Evolutionary conservation across 2,888 invertebrate species (phyloP).

Genomic region (Trisateles emortualis): DNA sequence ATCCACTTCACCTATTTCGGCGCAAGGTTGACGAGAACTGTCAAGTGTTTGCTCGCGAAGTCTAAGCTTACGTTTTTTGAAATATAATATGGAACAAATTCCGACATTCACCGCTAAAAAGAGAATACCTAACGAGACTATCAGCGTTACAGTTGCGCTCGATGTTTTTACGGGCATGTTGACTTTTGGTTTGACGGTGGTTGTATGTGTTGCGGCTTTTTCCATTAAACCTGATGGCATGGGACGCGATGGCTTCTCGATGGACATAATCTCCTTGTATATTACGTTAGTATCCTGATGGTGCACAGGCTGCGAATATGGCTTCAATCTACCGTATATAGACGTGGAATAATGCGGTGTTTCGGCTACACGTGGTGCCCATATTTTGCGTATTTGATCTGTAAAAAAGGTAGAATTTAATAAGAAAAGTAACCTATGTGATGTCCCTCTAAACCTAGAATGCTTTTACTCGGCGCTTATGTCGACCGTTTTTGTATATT

Average conservation of each 20-base stretch:
- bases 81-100: slow-evolving; percentile 89
- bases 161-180: slow-evolving; percentile 82
- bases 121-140: slow-evolving; percentile 89
- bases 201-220: slow-evolving; percentile 56
- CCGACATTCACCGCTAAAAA: slow-evolving; percentile 91
- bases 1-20: slow-evolving; percentile 82
- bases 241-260: slow-evolving; percentile 70
- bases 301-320: slow-evolving; percentile 60
- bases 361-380: slow-evolving; percentile 61
- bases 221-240: slow-evolving; percentile 69
- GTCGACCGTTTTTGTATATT: too few relatives aligned
- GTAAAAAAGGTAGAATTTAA: too few relatives aligned
- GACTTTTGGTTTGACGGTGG: slow-evolving; percentile 62
- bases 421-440: too few relatives aligned
- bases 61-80: slow-evolving; percentile 88
- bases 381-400: slow-evolving; percentile 69
- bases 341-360: slow-evolving; percentile 58
- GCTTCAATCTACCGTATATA: slow-evolving; percentile 67
- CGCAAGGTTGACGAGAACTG: slow-evolving; percentile 79
- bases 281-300: slow-evolving; percentile 65
- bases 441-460: too few relatives aligned
- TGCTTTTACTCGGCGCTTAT: too few relatives aligned
- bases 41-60: slow-evolving; percentile 80
- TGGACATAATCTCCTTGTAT: slow-evolving; percentile 75
- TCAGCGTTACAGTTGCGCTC: slow-evolving; percentile 87